Percentiles rank a stretch among this genome's conserved stretches.
phyloP scores from a whole-genome alignment of 2,888 invertebrate genomes.

The Polietes domitor region DNA sequence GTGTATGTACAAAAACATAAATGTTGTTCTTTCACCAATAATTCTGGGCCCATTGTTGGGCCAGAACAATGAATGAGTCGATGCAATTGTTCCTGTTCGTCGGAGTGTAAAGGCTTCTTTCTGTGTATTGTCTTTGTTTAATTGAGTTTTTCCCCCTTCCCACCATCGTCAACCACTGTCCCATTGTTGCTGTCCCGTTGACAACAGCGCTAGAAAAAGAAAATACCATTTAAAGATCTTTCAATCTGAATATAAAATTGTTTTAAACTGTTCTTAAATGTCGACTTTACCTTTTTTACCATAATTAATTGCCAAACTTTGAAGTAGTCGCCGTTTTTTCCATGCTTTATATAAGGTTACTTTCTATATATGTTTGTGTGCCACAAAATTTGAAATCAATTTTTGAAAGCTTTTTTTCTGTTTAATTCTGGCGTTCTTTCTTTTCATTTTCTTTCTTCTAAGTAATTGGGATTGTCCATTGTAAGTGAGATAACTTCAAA shows the following conservation, averaged over 20 bases:
- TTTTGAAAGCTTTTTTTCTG: no score
- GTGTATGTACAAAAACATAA: conserved; percentile 34
- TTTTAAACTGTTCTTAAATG: not conserved
- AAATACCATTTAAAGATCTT: not conserved
- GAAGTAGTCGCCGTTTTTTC: conserved; percentile 14
- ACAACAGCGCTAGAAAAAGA: not conserved
- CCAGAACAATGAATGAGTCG: conserved; percentile 15
- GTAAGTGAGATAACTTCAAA: no score
- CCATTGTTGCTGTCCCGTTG: not conserved
- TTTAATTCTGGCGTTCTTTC: no score
- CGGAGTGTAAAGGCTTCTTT: conserved; percentile 50
- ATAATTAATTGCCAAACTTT: conserved; percentile 62
- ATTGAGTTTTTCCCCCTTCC: conserved; percentile 49
- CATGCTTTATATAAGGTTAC: no score
- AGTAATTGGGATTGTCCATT: no score
- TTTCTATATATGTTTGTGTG: no score
- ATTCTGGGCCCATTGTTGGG: conserved; percentile 58
- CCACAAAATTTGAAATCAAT: no score
- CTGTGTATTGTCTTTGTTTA: conserved; percentile 52
- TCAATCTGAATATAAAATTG: not conserved
- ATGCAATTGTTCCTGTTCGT: conserved; percentile 42
- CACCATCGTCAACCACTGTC: not conserved
- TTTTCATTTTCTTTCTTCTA: no score
- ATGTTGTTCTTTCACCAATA: conserved; percentile 51
- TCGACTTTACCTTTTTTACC: conserved; percentile 44